Evolutionary conservation across 2,797 vertebrate genomes (phyloP).

Genomic region (Malacoctenus gilli): DNA sequence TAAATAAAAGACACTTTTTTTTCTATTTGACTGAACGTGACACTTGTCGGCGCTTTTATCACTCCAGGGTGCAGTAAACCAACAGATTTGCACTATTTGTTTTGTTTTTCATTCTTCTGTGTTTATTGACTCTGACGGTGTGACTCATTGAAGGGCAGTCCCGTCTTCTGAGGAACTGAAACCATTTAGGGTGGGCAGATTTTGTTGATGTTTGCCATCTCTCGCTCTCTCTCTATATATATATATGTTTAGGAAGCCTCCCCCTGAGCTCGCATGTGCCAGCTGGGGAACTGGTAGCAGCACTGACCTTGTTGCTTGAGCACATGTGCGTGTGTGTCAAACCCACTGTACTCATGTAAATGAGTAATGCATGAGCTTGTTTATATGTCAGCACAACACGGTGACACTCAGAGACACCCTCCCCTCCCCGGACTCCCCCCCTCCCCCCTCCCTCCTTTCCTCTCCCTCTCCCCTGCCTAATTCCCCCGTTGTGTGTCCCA

Average conservation of each 20-base stretch:
- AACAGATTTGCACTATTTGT: too few species aligned
- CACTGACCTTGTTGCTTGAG: conserved; percentile 59
- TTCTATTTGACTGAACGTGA: too few species aligned
- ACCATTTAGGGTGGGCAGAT: too few species aligned
- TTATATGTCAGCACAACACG: conserved; percentile 71
- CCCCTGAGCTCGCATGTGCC: not conserved
- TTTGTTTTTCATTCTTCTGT: too few species aligned
- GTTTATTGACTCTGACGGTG: too few species aligned
- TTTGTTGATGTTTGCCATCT: too few species aligned
- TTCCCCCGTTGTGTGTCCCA: conserved; percentile 66
- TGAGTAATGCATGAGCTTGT: conserved; percentile 77
- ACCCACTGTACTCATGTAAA: conserved; percentile 59
- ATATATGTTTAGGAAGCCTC: conserved; percentile 6
- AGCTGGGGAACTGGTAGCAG: conserved; percentile 28
- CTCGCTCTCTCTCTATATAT: conserved; percentile 2
- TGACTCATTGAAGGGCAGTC: too few species aligned
- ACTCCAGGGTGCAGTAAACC: too few species aligned
- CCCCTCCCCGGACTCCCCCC: conserved; percentile 11
- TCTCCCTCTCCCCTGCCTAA: conserved; percentile 15
- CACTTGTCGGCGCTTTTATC: too few species aligned
- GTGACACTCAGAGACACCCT: conserved; percentile 29
- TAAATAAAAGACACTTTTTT: too few species aligned
- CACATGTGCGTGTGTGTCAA: conserved; percentile 44
- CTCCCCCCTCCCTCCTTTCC: conserved; percentile 1
- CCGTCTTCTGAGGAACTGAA: too few species aligned